A percentile compares a stretch with the other conserved stretches of the same genome.
phyloP scores from a whole-genome alignment of 2,888 invertebrate genomes.

The Tineola bisselliella region DNA sequence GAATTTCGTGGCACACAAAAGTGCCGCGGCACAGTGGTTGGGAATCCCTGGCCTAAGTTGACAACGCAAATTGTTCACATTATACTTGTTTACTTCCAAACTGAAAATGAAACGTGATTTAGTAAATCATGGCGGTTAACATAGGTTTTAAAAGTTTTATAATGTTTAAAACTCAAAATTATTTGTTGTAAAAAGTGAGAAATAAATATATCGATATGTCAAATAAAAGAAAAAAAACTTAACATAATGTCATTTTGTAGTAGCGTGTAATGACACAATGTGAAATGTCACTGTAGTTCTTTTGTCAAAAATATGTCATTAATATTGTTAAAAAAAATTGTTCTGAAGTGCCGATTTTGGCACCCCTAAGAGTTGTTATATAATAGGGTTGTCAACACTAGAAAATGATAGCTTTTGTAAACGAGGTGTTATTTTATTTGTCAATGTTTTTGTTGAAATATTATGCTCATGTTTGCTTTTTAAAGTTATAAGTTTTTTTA shows the following conservation, averaged over 20 bases:
- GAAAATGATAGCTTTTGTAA: conserved; percentile 40
- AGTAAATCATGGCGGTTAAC: no score
- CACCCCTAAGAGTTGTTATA: conserved; percentile 57
- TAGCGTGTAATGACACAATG: conserved; percentile 59
- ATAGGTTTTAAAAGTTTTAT: no score
- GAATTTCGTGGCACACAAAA: no score
- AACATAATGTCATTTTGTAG: conserved; percentile 33
- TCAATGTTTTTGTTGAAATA: no score
- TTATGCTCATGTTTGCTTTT: no score
- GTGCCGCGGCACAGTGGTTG: no score
- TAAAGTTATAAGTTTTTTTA: no score
- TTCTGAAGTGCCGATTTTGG: conserved; percentile 36
- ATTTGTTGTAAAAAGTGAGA: conserved; percentile 17
- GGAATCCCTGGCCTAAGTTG: no score
- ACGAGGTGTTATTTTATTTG: conserved; percentile 17
- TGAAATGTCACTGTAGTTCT: conserved; percentile 55
- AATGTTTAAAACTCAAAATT: conserved; percentile 1
- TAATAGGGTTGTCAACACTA: conserved; percentile 65
- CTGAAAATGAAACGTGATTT: no score
- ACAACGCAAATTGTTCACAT: no score
- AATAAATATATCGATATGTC: conserved; percentile 15
- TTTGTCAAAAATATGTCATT: conserved; percentile 59
- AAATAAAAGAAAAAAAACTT: conserved; percentile 13
- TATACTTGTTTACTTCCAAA: no score
- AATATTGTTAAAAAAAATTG: conserved; percentile 47